Percentiles rank a stretch among this genome's conserved stretches.
These are phyloP conservation scores for Stomorhina lunata DNA, from an alignment of 2,888 invertebrate genomes.

Conservation along the genomic window DNA sequence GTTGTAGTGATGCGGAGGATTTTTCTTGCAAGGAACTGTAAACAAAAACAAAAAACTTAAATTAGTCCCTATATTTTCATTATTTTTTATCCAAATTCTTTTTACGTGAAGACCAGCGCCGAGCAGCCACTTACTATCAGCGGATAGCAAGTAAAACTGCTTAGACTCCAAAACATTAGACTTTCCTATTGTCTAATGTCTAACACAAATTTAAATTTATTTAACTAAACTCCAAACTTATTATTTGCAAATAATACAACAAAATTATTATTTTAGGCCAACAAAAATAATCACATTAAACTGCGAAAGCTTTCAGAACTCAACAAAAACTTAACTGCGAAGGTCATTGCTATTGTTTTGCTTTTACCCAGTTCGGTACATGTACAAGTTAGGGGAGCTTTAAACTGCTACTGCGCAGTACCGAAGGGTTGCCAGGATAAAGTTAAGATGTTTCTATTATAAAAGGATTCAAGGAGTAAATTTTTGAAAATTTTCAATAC, in stretches of 20 bases:
- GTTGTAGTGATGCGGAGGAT: conserved; percentile 71
- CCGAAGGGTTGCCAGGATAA: background rate
- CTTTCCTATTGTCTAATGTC: background rate
- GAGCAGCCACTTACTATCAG: conserved; percentile 76
- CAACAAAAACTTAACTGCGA: conserved; percentile 55
- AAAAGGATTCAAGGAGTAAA: too few relatives aligned
- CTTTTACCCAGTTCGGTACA: conserved; percentile 8
- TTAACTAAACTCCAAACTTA: background rate
- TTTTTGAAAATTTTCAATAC: too few relatives aligned
- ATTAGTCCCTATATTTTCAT: background rate
- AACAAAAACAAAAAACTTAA: background rate
- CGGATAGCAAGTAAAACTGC: conserved; percentile 77
- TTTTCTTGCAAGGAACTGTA: conserved; percentile 76
- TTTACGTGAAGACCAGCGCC: conserved; percentile 73
- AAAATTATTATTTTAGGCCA: conserved; percentile 20
- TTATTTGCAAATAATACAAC: conserved; percentile 17
- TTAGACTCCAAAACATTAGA: conserved; percentile 74
- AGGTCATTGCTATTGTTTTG: conserved; percentile 65
- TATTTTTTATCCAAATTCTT: background rate
- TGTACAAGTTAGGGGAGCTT: conserved; percentile 2
- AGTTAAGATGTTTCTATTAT: background rate
- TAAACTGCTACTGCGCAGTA: conserved; percentile 22
- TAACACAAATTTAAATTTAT: background rate
- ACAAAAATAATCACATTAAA: conserved; percentile 25
- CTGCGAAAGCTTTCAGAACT: conserved; percentile 24